These are phyloP conservation scores for Halocaridina rubra DNA, from an alignment of 2,888 invertebrate species.

Conservation along the genomic window DNA sequence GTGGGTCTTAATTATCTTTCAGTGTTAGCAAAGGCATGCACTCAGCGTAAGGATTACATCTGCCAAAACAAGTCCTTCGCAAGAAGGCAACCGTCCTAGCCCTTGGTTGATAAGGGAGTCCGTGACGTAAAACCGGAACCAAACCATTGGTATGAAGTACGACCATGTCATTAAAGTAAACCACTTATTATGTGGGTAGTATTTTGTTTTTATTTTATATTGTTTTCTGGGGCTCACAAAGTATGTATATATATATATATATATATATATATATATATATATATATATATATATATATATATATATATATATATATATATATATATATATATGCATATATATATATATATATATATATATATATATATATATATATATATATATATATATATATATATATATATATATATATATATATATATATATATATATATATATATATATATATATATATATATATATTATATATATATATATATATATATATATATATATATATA, in stretches of 20 bases:
- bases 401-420: background rate
- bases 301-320: conserved; percentile 35
- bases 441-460: background rate
- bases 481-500: background rate
- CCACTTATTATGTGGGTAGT: too few species aligned
- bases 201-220: too few species aligned
- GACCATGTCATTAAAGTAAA: too few species aligned
- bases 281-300: conserved; percentile 32
- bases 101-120: too few species aligned
- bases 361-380: conserved; percentile 35
- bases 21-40: too few species aligned
- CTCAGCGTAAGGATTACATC: too few species aligned
- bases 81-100: too few species aligned
- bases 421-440: background rate
- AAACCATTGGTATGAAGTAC: too few species aligned
- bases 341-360: conserved; percentile 24
- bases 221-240: too few species aligned
- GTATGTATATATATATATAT: background rate
- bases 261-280: conserved; percentile 15
- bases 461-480: background rate
- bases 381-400: conserved; percentile 32
- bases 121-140: too few species aligned
- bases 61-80: too few species aligned
- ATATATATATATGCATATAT: background rate
- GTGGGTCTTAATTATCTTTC: too few species aligned